Conservation (phyloP, 35 echinoderm and acorn worm genomes). For the Heliocidaris erythrogramma region DNA sequence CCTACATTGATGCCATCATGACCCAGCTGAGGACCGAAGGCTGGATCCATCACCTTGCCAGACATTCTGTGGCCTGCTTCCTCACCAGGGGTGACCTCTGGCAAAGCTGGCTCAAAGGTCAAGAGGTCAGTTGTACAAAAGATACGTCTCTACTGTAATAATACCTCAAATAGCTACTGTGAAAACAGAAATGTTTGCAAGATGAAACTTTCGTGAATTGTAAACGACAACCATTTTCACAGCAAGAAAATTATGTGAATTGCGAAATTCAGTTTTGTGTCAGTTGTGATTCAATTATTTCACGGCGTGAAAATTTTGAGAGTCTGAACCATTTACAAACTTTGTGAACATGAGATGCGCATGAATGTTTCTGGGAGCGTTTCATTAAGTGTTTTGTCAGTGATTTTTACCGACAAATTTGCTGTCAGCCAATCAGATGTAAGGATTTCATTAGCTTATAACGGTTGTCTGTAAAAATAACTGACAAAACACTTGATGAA, state of each 20-base stretch:
- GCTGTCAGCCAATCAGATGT: too few relatives aligned
- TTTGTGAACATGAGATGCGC: neutral
- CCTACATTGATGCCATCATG: constrained; percentile 93
- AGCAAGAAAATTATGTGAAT: neutral
- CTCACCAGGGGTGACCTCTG: constrained; percentile 82
- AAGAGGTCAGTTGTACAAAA: constrained; percentile 56
- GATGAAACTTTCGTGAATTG: neutral
- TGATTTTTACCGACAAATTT: too few relatives aligned
- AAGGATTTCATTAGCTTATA: too few relatives aligned
- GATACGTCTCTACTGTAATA: neutral
- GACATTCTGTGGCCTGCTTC: constrained; percentile 83
- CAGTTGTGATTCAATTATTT: too few relatives aligned
- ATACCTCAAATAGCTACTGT: neutral
- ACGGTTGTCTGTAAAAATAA: too few relatives aligned
- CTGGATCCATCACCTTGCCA: constrained; percentile 87
- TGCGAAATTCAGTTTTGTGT: too few relatives aligned
- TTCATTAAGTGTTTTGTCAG: too few relatives aligned
- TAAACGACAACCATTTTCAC: too few relatives aligned
- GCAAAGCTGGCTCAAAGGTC: constrained; percentile 88
- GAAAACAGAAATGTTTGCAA: neutral
- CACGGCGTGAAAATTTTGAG: too few relatives aligned
- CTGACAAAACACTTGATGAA: too few relatives aligned
- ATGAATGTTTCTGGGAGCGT: too few relatives aligned
- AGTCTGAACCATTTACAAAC: too few relatives aligned
- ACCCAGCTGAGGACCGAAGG: constrained; percentile 75